Evolutionary conservation across 2,797 vertebrate species (phyloP).

Genomic region (Somateria mollissima): DNA sequence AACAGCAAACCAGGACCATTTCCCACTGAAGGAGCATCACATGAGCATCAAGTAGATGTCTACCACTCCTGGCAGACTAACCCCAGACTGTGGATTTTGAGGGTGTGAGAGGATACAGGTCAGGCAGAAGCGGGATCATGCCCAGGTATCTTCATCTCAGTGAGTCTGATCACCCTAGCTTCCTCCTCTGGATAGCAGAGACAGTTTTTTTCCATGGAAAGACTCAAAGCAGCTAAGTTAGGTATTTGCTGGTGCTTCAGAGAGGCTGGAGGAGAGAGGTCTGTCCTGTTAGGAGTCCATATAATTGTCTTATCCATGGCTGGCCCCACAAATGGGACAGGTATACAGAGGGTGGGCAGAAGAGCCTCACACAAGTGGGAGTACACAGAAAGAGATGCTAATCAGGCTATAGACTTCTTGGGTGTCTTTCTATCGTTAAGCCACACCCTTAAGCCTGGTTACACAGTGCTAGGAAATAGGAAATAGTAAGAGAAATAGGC

Average conservation of each 20-base stretch:
- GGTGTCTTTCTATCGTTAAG: background rate
- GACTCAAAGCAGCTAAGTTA: background rate
- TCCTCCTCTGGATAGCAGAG: background rate
- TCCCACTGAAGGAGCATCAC: background rate
- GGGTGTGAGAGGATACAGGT: background rate
- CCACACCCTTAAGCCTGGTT: background rate
- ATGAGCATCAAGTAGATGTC: background rate
- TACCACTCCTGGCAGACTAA: background rate
- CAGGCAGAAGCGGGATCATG: background rate
- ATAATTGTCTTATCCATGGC: background rate
- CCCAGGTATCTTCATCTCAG: background rate
- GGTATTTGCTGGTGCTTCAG: background rate
- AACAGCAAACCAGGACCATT: background rate
- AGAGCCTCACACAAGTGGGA: background rate
- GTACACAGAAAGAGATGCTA: background rate
- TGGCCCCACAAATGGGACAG: background rate
- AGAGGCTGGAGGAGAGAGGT: background rate
- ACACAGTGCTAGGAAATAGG: background rate
- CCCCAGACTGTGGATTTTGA: accelerated
- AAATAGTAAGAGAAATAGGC: background rate
- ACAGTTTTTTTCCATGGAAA: background rate
- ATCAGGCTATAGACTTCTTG: background rate
- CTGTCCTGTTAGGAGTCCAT: background rate
- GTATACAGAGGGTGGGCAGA: background rate
- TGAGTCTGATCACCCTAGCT: background rate